A percentile compares a stretch with the other conserved stretches of the same genome.
phyloP scores from a whole-genome alignment of 37 sponge, comb jelly and placozoan species.

The Tethya wilhelma region DNA sequence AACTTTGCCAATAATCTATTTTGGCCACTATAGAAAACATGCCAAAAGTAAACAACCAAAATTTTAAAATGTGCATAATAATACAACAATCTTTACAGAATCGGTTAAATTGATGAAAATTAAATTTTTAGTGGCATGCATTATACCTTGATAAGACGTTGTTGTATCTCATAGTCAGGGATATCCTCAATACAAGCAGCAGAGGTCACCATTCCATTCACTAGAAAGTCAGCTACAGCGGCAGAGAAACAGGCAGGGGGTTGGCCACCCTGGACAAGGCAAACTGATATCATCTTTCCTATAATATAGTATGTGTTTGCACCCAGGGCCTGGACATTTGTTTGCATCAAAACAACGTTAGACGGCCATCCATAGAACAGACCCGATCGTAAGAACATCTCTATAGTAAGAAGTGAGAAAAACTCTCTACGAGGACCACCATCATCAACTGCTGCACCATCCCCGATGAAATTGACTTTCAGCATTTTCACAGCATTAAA shows the following conservation, averaged over 20 bases:
- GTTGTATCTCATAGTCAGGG: neutral
- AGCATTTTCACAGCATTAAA: slow-evolving; percentile 24
- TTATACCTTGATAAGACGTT: neutral
- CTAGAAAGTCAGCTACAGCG: neutral
- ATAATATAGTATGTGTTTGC: neutral
- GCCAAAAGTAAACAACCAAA: too few species aligned
- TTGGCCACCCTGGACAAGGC: neutral
- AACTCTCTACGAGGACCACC: slow-evolving; percentile 49
- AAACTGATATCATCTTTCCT: neutral
- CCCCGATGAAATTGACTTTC: slow-evolving; percentile 40
- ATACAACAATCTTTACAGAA: too few species aligned
- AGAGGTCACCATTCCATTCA: neutral
- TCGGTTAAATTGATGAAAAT: too few species aligned
- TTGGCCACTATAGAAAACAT: too few species aligned
- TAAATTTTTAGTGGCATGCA: too few species aligned
- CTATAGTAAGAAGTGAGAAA: slow-evolving; percentile 5
- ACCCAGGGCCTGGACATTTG: neutral
- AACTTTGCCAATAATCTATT: too few species aligned
- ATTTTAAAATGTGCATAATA: too few species aligned
- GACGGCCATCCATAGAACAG: neutral
- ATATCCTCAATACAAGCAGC: neutral
- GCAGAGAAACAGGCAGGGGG: neutral
- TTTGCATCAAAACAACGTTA: neutral
- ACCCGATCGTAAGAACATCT: neutral
- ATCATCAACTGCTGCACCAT: slow-evolving; percentile 39